Evolutionary conservation across 2,797 vertebrate genomes (phyloP).

Genomic region (Falco columbarius): DNA sequence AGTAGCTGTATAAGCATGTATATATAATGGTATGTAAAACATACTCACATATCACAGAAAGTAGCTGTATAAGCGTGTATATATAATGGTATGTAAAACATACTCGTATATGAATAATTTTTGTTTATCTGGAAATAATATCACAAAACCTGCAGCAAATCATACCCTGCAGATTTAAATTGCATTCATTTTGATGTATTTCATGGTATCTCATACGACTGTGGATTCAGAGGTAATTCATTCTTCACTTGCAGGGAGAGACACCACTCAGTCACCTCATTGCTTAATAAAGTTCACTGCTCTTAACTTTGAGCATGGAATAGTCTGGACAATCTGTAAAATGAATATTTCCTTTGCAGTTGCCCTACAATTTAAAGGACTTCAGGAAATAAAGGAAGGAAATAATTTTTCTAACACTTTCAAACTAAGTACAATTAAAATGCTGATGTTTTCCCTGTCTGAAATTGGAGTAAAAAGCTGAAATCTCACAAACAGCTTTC

Average conservation of each 20-base stretch:
- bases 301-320: not conserved
- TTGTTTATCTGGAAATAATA: not conserved
- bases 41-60: not conserved
- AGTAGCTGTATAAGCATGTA: not conserved
- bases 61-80: not conserved
- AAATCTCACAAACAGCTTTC: not conserved
- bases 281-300: not conserved
- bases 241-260: not conserved
- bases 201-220: not conserved
- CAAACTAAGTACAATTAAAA: not conserved
- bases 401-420: not conserved
- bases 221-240: not conserved
- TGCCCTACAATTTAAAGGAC: not conserved
- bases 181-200: not conserved
- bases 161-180: not conserved
- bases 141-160: not conserved
- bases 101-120: not conserved
- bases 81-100: not conserved
- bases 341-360: not conserved
- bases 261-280: not conserved
- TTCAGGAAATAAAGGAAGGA: not conserved
- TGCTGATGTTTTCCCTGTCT: not conserved
- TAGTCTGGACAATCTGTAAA: not conserved
- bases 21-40: not conserved
- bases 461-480: not conserved